These are phyloP conservation scores for Trogon melanurus DNA, from an alignment of 2,113 vertebrate genomes.

Conservation along the genomic window DNA sequence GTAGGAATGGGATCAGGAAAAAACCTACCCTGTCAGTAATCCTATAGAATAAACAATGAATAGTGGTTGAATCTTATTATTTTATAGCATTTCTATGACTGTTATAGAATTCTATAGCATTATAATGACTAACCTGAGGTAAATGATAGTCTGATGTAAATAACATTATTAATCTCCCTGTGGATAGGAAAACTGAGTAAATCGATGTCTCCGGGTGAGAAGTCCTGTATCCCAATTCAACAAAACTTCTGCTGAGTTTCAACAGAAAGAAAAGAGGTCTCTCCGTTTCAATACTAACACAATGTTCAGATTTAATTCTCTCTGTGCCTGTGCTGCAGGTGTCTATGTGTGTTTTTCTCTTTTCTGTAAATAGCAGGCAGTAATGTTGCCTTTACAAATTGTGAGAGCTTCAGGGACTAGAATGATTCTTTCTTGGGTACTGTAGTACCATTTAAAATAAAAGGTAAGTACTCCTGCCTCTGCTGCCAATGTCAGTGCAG, in stretches of 20 bases:
- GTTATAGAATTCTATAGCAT: not conserved
- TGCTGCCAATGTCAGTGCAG: not conserved
- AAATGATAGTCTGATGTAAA: not conserved
- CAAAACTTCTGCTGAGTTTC: not conserved
- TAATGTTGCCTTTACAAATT: not conserved
- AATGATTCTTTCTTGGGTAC: not conserved
- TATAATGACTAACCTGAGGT: not conserved
- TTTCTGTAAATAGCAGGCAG: not conserved
- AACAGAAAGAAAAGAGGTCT: not conserved
- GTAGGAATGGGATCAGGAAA: not conserved
- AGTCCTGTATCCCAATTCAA: not conserved
- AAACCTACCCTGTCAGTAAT: not conserved
- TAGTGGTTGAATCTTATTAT: not conserved
- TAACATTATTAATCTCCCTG: not conserved
- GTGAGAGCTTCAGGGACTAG: rapidly evolving
- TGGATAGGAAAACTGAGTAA: not conserved
- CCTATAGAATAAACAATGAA: not conserved
- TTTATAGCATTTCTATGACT: not conserved
- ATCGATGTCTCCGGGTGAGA: not conserved
- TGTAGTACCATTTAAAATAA: not conserved
- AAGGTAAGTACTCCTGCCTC: not conserved
- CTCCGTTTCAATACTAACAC: rapidly evolving
- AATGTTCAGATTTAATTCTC: not conserved
- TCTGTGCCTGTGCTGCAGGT: not conserved
- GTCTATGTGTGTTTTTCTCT: not conserved